Conservation (phyloP, 2,113 vertebrate genomes). For the Miniopterus natalensis region DNA sequence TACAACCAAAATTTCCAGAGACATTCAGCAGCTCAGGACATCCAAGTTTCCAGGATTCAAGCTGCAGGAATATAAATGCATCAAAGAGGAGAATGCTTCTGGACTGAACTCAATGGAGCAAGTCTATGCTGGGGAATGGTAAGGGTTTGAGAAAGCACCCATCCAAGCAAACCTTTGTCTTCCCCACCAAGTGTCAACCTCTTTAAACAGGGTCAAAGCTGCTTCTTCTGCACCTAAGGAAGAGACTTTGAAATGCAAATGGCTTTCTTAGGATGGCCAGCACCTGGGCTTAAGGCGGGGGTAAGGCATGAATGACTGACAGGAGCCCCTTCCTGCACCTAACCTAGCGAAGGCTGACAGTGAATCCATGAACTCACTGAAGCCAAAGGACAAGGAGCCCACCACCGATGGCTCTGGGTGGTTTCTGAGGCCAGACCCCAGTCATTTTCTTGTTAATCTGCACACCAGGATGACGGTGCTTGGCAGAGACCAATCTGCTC, state of each 20-base stretch:
- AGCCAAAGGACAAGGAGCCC: neutral
- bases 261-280: neutral
- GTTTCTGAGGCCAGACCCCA: neutral
- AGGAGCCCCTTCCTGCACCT: neutral
- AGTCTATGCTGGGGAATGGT: rapidly evolving
- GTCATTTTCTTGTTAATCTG: neutral
- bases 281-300: rapidly evolving
- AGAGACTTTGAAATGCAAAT: neutral
- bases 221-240: neutral
- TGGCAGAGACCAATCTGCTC: slow-evolving; percentile 31
- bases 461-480: neutral
- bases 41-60: neutral
- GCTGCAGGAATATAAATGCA: neutral
- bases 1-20: neutral
- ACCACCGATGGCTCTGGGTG: rapidly evolving
- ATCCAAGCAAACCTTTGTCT: neutral
- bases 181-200: neutral
- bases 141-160: neutral
- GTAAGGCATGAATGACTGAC: neutral
- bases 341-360: neutral
- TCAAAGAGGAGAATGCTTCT: neutral
- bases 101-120: neutral
- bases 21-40: neutral
- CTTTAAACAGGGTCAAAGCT: neutral
- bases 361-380: neutral